Evolutionary conservation across 2,888 invertebrate species (phyloP).

Genomic region (Hartigia nigra): DNA sequence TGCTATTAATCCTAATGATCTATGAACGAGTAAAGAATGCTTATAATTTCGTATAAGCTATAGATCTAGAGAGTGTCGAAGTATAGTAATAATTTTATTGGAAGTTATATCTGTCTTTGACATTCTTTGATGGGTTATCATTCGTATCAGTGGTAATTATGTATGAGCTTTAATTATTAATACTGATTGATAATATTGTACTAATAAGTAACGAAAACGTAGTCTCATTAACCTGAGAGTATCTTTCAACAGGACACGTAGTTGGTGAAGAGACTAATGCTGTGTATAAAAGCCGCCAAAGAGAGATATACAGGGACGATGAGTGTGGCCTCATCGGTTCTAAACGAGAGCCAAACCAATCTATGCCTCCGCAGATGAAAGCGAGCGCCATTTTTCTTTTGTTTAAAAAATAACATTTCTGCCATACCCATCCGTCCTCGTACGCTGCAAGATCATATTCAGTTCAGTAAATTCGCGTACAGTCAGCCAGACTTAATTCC

Average conservation of each 20-base stretch:
- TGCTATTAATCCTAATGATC: neutral
- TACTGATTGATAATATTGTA: neutral
- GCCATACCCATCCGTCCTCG: neutral
- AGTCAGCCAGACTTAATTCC: neutral
- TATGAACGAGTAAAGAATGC: neutral
- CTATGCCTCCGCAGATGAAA: neutral
- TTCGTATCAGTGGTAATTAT: neutral
- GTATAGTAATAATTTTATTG: neutral
- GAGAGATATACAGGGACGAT: neutral
- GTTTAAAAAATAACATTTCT: neutral
- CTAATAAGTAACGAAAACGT: neutral
- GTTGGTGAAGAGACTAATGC: neutral
- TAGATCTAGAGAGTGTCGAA: neutral
- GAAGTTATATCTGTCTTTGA: neutral
- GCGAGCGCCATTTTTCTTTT: neutral
- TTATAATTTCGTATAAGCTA: neutral
- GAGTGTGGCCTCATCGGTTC: neutral
- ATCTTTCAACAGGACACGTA: neutral
- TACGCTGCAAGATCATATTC: neutral
- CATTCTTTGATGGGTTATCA: neutral
- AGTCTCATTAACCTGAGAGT: neutral
- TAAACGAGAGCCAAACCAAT: neutral
- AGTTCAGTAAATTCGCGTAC: neutral
- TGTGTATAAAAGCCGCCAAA: neutral
- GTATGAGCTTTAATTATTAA: neutral